Percentiles rank a stretch among this genome's conserved stretches.
These are phyloP conservation scores for Eupithecia inturbata DNA, from an alignment of 2,888 invertebrate species.

Conservation along the genomic window DNA sequence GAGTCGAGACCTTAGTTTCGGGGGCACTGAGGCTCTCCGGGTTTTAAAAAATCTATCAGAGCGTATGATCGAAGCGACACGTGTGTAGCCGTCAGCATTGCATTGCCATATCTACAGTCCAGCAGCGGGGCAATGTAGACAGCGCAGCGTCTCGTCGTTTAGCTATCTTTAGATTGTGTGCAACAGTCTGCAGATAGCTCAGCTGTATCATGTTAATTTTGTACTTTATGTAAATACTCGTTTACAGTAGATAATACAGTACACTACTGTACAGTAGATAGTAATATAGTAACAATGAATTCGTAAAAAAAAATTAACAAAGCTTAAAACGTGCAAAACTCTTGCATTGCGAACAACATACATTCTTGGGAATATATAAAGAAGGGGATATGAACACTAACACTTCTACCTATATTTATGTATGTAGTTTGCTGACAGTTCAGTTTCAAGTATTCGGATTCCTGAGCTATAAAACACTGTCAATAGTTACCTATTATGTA, in stretches of 20 bases:
- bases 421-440: neutral
- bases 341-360: no score
- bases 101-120: neutral
- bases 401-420: neutral
- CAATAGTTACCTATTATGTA: slow-evolving; percentile 6
- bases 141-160: neutral
- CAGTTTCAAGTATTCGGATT: slow-evolving; percentile 1
- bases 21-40: neutral
- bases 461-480: slow-evolving; percentile 7
- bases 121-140: neutral
- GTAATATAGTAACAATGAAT: no score
- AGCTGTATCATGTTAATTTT: neutral
- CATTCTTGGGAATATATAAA: no score
- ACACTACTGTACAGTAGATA: no score
- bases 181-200: neutral
- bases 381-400: no score
- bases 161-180: neutral
- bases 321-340: no score
- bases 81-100: neutral
- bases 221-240: no score
- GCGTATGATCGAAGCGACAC: neutral
- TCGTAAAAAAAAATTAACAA: no score
- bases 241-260: no score
- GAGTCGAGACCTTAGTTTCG: neutral
- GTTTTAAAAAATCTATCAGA: neutral